Base-by-base conservation (phyloP, 2,113 vertebrate genomes). In the Pithys albifrons region DNA sequence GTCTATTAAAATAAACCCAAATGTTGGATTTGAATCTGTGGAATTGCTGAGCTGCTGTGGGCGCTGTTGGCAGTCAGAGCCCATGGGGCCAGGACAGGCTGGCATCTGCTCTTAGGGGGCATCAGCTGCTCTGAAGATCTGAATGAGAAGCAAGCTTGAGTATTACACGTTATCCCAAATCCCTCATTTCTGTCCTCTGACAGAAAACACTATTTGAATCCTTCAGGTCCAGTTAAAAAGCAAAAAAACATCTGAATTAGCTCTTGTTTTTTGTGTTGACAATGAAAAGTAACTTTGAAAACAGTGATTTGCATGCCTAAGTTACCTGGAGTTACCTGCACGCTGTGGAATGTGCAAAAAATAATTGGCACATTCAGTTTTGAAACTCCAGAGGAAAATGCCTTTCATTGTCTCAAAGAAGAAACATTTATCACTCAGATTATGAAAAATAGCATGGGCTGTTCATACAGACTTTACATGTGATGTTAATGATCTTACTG, bases 51-150 rank as follows among this genome's bases (percentile, higher is more conserved):
- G 65, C 37, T 85, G 35, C 54, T 58, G 5, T 12, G 52, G 79
- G 23, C 55, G 48, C 14, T 1, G 2, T 1, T 58, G 18, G 28
- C 9, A 33, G 14, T 16, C 37, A 64, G 61, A 27, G 59, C 16
- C 35, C 41, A 41, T 39, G 35, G 37, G 33, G 14, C 67, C 69
- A 64, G 57, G 24, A 35, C 16, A n/a, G 57, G 67, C 35, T 65
- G 65, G 14, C 22, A 31, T 17, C 41, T 35, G 2, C 31, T 0
- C 0, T 4, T 61, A n/a, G 12, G 33, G 29, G 29, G 29, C 37
- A 10, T 7, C 65, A 41, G 66, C 79, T 65, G 62, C 61, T 31
- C 29, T 39, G 52, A 37, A 39, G 19, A 52, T 33, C 28, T 13
- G 31, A 70, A 61, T 3, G 4, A 83, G 67, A 80, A 66, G 37